Base-by-base conservation (phyloP, 1,140 invertebrate genomes). In the Tetramorium alpestre region DNA sequence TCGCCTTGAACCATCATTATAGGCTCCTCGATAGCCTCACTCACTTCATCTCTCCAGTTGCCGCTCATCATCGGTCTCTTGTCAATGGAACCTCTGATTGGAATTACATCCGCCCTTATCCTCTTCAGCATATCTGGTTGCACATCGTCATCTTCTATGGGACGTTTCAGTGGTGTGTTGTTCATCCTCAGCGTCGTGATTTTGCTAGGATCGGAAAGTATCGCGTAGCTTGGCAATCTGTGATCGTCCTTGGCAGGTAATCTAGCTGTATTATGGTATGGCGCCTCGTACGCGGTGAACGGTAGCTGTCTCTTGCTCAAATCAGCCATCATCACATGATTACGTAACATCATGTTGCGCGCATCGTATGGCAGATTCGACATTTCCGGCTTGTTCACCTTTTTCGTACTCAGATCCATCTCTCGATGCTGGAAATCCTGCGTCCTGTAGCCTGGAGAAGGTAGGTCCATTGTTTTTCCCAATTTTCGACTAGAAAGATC, bases 11-110 rank as follows among this genome's bases (percentile, higher is more conserved):
- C 95, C 89, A 97, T 93, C 96, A 98, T 96, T 1, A 97, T 92
- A 58, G 97, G 97, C 91, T 98, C 97, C 94, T 98, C 97, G 85
- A 98, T 97, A 38, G 96, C 96, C 91, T 97, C 96, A 65, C 97
- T 95, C 33, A 97, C 95, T 54, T 96, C 96, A 1, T 95, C 94
- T 56, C 93, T 84, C 94, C 93, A 95, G 47, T 93, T 93, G 28
- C n/a, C 72, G 69, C 75, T 87, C 11, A 90, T 84, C 28, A 92
- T 77, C 16, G 90, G 62, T 80, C 92, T 93, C 54, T 95, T 94
- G 33, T 95, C 94, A 3, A 94, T 91, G 0, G 91, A 62, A 0
- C 90, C 87, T 64, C 94, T 89, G 3, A 94, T 92, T 1, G 92
- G 92, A 58, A 94, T 90, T 18, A 93, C 87, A n/a, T 95, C 95